phyloP scores from a whole-genome alignment of 2,113 vertebrate genomes.

The Tyto alba region DNA sequence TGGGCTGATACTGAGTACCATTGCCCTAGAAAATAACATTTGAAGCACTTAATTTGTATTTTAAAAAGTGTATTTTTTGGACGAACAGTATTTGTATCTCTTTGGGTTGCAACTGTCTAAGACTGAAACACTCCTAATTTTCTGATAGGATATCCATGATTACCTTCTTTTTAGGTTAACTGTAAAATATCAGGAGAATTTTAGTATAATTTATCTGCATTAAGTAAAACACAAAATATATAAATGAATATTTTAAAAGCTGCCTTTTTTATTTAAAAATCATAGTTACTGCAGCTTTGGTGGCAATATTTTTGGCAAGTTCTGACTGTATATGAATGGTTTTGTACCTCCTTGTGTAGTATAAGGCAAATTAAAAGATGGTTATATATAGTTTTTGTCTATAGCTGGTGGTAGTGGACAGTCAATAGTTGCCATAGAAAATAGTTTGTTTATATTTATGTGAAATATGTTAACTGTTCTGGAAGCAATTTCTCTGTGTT shows the following conservation, averaged over 20 bases:
- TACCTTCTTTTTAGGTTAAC: not conserved
- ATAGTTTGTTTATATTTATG: not conserved
- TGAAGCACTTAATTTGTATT: not conserved
- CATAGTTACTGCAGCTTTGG: not conserved
- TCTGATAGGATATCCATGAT: not conserved
- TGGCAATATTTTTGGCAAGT: not conserved
- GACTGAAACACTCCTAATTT: not conserved
- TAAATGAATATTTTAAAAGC: not conserved
- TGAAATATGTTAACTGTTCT: not conserved
- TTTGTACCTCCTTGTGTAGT: not conserved
- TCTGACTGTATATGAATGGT: not conserved
- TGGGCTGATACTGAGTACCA: not conserved
- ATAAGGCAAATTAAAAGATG: not conserved
- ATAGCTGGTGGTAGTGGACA: not conserved
- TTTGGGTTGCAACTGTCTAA: not conserved
- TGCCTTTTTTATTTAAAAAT: not conserved
- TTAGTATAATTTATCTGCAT: not conserved
- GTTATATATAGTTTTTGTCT: not conserved
- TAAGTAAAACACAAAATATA: not conserved
- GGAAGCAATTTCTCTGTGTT: not conserved
- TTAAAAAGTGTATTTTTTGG: not conserved
- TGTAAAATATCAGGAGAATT: not conserved
- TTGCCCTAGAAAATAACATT: not conserved
- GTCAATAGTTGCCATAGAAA: not conserved
- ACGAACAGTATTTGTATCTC: not conserved